Percentiles rank a stretch among this genome's conserved stretches.
phyloP scores from a whole-genome alignment of 2,797 vertebrate species.

The Rhyacichthys aspro region DNA sequence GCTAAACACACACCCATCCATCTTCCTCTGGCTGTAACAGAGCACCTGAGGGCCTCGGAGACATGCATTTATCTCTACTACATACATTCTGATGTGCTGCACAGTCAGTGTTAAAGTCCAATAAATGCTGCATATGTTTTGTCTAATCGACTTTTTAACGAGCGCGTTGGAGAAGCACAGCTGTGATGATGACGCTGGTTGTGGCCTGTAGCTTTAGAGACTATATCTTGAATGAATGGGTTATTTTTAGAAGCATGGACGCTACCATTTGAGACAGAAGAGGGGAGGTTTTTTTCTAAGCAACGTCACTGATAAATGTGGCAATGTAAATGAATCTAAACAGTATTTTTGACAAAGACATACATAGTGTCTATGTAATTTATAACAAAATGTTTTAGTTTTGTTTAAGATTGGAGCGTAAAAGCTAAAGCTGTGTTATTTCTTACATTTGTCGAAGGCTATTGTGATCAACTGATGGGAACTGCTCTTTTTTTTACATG shows the following conservation, averaged over 20 bases:
- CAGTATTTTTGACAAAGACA: background rate
- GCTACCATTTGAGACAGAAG: conserved; percentile 53
- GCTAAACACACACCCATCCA: conserved; percentile 30
- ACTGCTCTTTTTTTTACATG: no score
- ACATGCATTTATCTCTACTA: conserved; percentile 30
- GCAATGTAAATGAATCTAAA: background rate
- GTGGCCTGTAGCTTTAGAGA: conserved; percentile 37
- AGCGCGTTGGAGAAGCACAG: conserved; percentile 36
- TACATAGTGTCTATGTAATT: no score
- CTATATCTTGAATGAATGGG: conserved; percentile 62
- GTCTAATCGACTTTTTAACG: conserved; percentile 20
- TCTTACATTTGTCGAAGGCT: no score
- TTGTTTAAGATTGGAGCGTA: no score
- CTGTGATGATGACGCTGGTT: conserved; percentile 37
- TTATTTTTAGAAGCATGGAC: conserved; percentile 69
- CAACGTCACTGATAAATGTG: background rate
- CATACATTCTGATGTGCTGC: conserved; percentile 7
- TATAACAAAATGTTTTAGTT: no score
- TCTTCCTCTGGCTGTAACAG: conserved; percentile 23
- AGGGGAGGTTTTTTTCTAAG: conserved; percentile 15
- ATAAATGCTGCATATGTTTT: conserved; percentile 10
- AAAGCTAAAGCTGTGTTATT: no score
- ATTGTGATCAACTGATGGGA: no score
- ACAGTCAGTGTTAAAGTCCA: conserved; percentile 39
- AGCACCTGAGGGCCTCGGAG: conserved; percentile 29